phyloP scores from a whole-genome alignment of 2,888 invertebrate species.

The Thera britannica region DNA sequence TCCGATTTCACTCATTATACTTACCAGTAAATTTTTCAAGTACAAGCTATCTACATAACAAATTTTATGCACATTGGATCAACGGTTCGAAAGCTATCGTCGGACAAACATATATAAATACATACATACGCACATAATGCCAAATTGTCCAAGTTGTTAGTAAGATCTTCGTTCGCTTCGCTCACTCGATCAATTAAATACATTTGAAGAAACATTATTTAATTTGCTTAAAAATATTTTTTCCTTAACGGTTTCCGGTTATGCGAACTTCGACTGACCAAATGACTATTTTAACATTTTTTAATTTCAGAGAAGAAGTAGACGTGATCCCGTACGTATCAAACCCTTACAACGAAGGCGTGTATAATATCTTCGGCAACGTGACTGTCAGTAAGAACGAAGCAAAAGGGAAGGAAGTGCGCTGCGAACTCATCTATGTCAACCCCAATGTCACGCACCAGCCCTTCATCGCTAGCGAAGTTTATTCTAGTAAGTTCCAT shows the following conservation, averaged over 20 bases:
- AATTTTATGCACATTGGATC: no score
- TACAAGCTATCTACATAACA: no score
- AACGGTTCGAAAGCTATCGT: no score
- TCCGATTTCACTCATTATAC: no score
- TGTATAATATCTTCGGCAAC: slow-evolving; percentile 55
- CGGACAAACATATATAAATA: no score
- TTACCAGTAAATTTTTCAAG: no score
- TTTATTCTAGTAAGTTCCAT: slow-evolving; percentile 51
- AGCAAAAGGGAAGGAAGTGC: slow-evolving; percentile 52
- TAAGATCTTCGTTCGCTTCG: no score
- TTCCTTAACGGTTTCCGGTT: background rate
- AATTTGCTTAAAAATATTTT: no score
- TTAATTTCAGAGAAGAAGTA: slow-evolving; percentile 48
- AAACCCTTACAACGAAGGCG: slow-evolving; percentile 48
- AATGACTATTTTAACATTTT: background rate
- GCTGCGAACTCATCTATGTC: slow-evolving; percentile 62
- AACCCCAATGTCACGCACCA: slow-evolving; percentile 55
- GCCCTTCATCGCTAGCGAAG: slow-evolving; percentile 44
- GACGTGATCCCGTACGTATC: slow-evolving; percentile 47
- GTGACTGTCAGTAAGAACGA: slow-evolving; percentile 46
- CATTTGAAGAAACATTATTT: no score
- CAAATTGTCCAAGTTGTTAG: no score
- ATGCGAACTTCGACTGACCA: background rate
- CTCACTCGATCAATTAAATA: no score
- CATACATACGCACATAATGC: no score